Conservation (phyloP, 2,888 invertebrate species). For the Chironomus tentans region DNA sequence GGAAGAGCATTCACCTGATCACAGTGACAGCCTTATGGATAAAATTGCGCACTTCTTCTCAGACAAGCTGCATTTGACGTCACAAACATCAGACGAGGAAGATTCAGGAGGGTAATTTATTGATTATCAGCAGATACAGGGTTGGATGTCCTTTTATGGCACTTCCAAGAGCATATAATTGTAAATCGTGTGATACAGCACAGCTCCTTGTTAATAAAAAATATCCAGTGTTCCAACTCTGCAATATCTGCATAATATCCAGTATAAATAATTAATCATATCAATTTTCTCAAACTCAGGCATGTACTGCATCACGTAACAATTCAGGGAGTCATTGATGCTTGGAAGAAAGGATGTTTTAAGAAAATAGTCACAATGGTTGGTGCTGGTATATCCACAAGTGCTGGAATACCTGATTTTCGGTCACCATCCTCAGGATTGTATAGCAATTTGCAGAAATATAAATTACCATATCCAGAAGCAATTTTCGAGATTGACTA, state of each 20-base stretch:
- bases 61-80: slow-evolving; percentile 50
- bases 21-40: slow-evolving; percentile 43
- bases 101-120: slow-evolving; percentile 29
- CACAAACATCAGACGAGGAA: slow-evolving; percentile 23
- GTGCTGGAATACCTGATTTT: slow-evolving; percentile 88
- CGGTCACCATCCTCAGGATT: slow-evolving; percentile 86
- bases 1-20: not conserved
- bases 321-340: slow-evolving; percentile 67
- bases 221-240: no score
- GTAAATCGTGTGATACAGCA: no score
- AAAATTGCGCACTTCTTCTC: slow-evolving; percentile 55
- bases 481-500: slow-evolving; percentile 87
- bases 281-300: not conserved
- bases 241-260: no score
- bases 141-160: no score
- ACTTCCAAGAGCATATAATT: no score
- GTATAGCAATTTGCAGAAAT: slow-evolving; percentile 84
- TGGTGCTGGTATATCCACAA: slow-evolving; percentile 94
- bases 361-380: slow-evolving; percentile 86
- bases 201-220: no score
- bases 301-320: slow-evolving; percentile 60
- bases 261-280: no score
- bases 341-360: slow-evolving; percentile 66
- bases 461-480: slow-evolving; percentile 82
- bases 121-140: no score